A percentile compares a stretch with the other conserved stretches of the same genome.
Conservation (phyloP, 2,888 invertebrate species). For the Selenia dentaria region DNA sequence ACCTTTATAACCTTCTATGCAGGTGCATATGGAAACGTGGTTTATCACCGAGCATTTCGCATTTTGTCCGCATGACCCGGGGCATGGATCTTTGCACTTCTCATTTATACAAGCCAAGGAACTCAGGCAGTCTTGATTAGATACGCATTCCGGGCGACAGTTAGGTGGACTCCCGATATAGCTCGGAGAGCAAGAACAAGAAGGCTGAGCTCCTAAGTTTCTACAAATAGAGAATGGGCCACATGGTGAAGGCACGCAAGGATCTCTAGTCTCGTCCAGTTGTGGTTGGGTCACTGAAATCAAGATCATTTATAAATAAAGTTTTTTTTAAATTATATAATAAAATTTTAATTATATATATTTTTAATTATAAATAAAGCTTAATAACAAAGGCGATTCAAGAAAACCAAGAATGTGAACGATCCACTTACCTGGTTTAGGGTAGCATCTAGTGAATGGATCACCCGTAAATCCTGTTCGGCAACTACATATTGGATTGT, state of each 20-base stretch:
- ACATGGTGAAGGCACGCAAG: slow-evolving; percentile 88
- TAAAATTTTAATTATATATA: too few species aligned
- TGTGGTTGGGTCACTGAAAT: slow-evolving; percentile 60
- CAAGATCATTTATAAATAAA: slow-evolving; percentile 1
- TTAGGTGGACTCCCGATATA: slow-evolving; percentile 88
- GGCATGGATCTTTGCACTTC: slow-evolving; percentile 88
- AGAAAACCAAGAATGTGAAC: neutral
- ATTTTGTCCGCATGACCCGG: slow-evolving; percentile 86
- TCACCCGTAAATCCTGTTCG: slow-evolving; percentile 85
- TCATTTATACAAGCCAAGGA: slow-evolving; percentile 87
- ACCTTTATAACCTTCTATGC: slow-evolving; percentile 83
- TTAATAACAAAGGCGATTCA: neutral
- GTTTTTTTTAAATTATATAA: too few species aligned
- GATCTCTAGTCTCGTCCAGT: slow-evolving; percentile 75
- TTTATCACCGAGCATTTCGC: slow-evolving; percentile 85
- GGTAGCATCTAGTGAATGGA: slow-evolving; percentile 87
- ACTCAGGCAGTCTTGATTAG: slow-evolving; percentile 87
- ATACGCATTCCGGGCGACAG: slow-evolving; percentile 87
- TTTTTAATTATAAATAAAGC: slow-evolving; percentile 5
- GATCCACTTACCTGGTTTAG: slow-evolving; percentile 72
- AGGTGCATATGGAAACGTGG: slow-evolving; percentile 87
- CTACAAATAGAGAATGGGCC: slow-evolving; percentile 86
- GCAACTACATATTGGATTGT: slow-evolving; percentile 89
- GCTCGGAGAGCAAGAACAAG: slow-evolving; percentile 85
- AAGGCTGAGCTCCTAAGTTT: slow-evolving; percentile 80